A percentile compares a stretch with the other conserved stretches of the same genome.
Conservation (phyloP, 2,888 invertebrate genomes). For the Ophion slaviceki region DNA sequence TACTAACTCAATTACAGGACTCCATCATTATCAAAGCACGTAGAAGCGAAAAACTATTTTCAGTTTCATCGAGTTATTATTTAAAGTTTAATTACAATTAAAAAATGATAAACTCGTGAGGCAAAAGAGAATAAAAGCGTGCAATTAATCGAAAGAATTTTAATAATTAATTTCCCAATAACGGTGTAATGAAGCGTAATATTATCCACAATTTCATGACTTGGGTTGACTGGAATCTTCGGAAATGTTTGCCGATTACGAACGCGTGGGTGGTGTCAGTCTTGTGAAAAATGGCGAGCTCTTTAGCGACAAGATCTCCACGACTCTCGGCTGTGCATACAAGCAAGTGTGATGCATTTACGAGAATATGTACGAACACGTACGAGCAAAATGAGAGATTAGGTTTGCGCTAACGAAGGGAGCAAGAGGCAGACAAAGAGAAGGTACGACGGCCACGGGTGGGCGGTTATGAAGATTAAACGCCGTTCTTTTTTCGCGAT, state of each 20-base stretch:
- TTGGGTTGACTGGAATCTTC: conserved; percentile 32
- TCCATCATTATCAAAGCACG: conserved; percentile 18
- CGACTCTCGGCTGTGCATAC: conserved; percentile 39
- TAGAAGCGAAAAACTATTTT: conserved; percentile 19
- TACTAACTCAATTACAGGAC: conserved; percentile 39
- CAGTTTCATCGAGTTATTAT: conserved; percentile 13
- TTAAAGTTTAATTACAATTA: neutral
- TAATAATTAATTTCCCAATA: conserved; percentile 34
- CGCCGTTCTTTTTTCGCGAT: conserved; percentile 49
- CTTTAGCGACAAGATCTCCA: conserved; percentile 60
- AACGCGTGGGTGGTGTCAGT: conserved; percentile 1
- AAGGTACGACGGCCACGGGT: neutral
- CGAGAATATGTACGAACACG: conserved; percentile 15
- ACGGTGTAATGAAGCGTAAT: conserved; percentile 23
- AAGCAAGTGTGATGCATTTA: conserved; percentile 17
- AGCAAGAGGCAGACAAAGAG: neutral
- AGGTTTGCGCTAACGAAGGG: conserved; percentile 61
- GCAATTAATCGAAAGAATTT: neutral
- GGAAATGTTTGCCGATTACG: conserved; percentile 39
- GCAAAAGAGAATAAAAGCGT: neutral
- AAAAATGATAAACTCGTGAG: neutral
- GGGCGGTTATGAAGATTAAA: conserved; percentile 59
- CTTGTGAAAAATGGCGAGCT: conserved; percentile 61
- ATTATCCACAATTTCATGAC: neutral
- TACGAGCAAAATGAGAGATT: conserved; percentile 61